A percentile compares a stretch with the other conserved stretches of the same genome.
phyloP scores from a whole-genome alignment of 2,113 vertebrate species.

The Tympanuchus pallidicinctus region DNA sequence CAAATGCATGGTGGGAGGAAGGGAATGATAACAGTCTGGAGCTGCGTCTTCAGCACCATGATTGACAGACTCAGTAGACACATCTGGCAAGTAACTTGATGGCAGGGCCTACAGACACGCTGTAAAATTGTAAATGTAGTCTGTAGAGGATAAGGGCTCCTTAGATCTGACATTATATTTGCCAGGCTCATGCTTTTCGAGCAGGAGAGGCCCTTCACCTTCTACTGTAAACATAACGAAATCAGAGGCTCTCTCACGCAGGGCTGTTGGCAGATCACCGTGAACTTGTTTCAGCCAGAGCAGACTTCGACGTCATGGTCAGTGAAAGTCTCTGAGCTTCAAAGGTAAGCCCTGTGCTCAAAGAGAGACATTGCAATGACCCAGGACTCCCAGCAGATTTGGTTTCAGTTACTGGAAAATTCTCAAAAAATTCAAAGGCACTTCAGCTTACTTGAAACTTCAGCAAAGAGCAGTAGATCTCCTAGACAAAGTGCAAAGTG shows the following conservation, averaged over 20 bases:
- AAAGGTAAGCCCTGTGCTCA: conserved; percentile 87
- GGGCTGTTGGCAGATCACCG: conserved; percentile 78
- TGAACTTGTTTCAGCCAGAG: conserved; percentile 81
- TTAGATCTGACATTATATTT: conserved; percentile 76
- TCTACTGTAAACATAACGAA: conserved; percentile 80
- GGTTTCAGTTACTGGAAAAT: conserved; percentile 86
- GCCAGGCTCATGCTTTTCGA: conserved; percentile 66
- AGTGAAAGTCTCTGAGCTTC: conserved; percentile 83
- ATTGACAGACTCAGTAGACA: conserved; percentile 46
- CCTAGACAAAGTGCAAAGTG: conserved; percentile 72
- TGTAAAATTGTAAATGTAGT: conserved; percentile 65
- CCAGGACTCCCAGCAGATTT: conserved; percentile 85
- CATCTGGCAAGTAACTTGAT: conserved; percentile 72
- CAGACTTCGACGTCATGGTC: conserved; percentile 87
- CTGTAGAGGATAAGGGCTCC: conserved; percentile 73
- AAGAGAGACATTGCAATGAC: conserved; percentile 89
- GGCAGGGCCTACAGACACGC: not conserved
- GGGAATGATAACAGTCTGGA: not conserved
- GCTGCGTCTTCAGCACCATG: not conserved
- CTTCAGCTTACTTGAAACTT: conserved; percentile 73
- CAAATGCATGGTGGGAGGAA: not conserved
- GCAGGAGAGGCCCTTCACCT: conserved; percentile 69
- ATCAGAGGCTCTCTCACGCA: conserved; percentile 71
- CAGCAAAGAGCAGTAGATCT: conserved; percentile 59
- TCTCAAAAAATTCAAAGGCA: conserved; percentile 80